Evolutionary conservation across 2,797 vertebrate genomes (phyloP).

Genomic region (Semaprochilodus insignis): DNA sequence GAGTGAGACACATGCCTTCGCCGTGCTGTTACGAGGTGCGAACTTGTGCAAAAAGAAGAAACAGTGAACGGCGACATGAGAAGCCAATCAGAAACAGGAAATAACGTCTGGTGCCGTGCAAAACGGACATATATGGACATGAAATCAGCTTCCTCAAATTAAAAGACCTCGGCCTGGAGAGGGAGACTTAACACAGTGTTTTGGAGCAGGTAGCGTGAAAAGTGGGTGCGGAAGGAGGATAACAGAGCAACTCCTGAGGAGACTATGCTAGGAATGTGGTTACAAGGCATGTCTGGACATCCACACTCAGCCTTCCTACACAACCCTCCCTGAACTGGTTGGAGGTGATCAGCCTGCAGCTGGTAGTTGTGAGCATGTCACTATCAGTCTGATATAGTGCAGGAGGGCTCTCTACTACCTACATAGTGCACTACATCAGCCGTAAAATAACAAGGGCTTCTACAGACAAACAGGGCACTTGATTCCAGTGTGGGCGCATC

Average conservation of each 20-base stretch:
- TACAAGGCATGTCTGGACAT: conserved; percentile 74
- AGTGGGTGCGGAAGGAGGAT: background rate
- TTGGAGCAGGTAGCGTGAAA: background rate
- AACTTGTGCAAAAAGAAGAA: background rate
- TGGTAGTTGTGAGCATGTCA: background rate
- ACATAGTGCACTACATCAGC: background rate
- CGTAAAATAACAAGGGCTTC: background rate
- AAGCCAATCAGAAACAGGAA: conserved; percentile 58
- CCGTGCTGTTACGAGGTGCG: background rate
- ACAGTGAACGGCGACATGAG: background rate
- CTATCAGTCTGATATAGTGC: background rate
- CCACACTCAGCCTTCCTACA: conserved; percentile 17
- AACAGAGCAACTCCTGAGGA: conserved; percentile 42
- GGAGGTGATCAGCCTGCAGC: background rate
- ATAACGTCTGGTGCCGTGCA: conserved; percentile 55
- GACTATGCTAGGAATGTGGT: conserved; percentile 70
- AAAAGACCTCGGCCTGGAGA: background rate
- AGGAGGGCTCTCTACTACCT: background rate
- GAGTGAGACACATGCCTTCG: too few relatives aligned
- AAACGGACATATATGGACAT: conserved; percentile 69
- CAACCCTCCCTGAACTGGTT: background rate
- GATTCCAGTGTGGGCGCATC: background rate
- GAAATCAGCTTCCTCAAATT: conserved; percentile 61
- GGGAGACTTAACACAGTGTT: background rate
- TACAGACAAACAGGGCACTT: background rate